Evolutionary conservation across 2,113 vertebrate species (phyloP).

Genomic region (Notarius quadriscutis): DNA sequence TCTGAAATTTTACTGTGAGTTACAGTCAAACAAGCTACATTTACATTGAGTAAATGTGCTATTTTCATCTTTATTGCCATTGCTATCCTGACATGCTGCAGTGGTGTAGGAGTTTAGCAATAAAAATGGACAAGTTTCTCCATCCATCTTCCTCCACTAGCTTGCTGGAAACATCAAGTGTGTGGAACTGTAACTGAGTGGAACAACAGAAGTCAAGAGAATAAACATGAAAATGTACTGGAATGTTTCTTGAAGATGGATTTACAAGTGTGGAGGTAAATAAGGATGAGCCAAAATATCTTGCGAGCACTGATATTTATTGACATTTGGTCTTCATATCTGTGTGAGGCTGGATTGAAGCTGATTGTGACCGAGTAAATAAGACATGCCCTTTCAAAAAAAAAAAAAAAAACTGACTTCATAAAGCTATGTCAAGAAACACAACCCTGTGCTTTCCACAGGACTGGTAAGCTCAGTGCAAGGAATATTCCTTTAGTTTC

Average conservation of each 20-base stretch:
- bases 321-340: background rate
- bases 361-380: background rate
- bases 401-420: background rate
- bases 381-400: background rate
- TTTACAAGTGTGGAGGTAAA: background rate
- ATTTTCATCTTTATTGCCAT: background rate
- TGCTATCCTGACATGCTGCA: background rate
- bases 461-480: background rate
- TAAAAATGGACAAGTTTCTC: background rate
- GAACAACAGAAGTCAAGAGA: background rate
- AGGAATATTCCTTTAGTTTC: background rate
- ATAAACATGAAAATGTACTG: background rate
- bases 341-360: background rate
- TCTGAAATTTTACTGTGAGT: background rate
- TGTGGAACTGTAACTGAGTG: background rate
- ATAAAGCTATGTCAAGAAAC: background rate
- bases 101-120: background rate
- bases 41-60: background rate
- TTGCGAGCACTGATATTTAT: too few species aligned
- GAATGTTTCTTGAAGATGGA: background rate
- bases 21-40: background rate
- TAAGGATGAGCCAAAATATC: background rate
- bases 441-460: background rate
- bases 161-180: background rate
- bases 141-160: background rate